Percentiles rank a stretch among this genome's conserved stretches.
phyloP scores from a whole-genome alignment of 1,140 invertebrate genomes.

The Zaprionus kolodkinae region DNA sequence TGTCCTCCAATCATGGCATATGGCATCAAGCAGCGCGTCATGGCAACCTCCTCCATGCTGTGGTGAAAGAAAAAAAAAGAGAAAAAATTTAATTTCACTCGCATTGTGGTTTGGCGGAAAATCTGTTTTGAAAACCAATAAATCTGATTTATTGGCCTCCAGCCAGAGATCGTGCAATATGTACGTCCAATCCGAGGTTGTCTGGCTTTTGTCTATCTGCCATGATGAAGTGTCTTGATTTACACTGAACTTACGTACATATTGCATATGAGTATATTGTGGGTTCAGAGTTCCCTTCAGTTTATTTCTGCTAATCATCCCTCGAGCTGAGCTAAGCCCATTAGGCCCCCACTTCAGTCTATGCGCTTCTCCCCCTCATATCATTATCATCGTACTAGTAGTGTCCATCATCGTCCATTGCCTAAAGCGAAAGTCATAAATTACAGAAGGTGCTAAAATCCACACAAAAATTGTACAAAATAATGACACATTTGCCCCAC shows the following conservation, averaged over 20 bases:
- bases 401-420: constrained; percentile 40
- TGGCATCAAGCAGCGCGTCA: constrained; percentile 59
- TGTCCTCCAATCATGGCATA: constrained; percentile 52
- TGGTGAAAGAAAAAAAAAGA: constrained; percentile 7
- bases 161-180: constrained; percentile 19
- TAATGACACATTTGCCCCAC: constrained; percentile 65
- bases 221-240: constrained; percentile 33
- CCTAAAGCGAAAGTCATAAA: constrained; percentile 54
- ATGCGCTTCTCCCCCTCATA: constrained; percentile 11
- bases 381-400: constrained; percentile 40
- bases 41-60: constrained; percentile 34
- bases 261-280: neutral
- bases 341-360: constrained; percentile 17
- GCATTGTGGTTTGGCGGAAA: constrained; percentile 63
- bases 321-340: constrained; percentile 12
- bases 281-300: too few species aligned
- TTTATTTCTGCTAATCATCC: constrained; percentile 16
- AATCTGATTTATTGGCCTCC: constrained; percentile 78
- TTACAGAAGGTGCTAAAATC: constrained; percentile 70
- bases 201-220: neutral
- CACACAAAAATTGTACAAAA: constrained; percentile 55
- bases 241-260: constrained; percentile 15
- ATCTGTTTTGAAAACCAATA: constrained; percentile 83
- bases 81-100: constrained; percentile 55
- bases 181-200: constrained; percentile 8